These are phyloP conservation scores for Coendou prehensilis DNA, from an alignment of 2,797 vertebrate species.

Conservation along the genomic window DNA sequence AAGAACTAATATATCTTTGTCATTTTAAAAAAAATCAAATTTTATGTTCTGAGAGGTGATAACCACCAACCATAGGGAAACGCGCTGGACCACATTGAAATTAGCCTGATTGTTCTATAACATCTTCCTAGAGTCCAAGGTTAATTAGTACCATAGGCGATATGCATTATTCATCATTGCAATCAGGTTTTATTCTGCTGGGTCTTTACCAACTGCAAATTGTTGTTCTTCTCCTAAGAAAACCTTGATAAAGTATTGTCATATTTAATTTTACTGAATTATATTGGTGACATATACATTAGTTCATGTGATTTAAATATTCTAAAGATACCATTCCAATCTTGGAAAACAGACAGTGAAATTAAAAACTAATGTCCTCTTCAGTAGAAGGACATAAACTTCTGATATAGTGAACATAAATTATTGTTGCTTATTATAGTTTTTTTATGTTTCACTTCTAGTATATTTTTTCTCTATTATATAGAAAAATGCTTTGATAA, in stretches of 20 bases:
- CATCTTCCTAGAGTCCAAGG: slow-evolving; percentile 87
- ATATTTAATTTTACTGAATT: slow-evolving; percentile 82
- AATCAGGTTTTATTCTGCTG: slow-evolving; percentile 86
- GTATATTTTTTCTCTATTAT: slow-evolving; percentile 23
- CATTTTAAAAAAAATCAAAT: slow-evolving; percentile 72
- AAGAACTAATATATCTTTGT: slow-evolving; percentile 69
- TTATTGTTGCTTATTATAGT: background rate
- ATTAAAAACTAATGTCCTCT: background rate
- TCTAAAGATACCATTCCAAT: slow-evolving; percentile 42
- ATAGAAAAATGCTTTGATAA: background rate
- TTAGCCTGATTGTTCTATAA: slow-evolving; percentile 88
- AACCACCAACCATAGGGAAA: slow-evolving; percentile 84
- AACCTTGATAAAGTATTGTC: slow-evolving; percentile 85
- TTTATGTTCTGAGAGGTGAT: slow-evolving; percentile 74
- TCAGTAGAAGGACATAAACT: background rate
- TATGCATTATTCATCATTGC: slow-evolving; percentile 88
- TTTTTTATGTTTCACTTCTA: background rate
- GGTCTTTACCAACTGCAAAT: slow-evolving; percentile 80
- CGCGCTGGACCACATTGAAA: slow-evolving; percentile 83
- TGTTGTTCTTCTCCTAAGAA: slow-evolving; percentile 81
- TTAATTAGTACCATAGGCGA: slow-evolving; percentile 89
- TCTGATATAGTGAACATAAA: background rate
- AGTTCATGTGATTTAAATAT: slow-evolving; percentile 62
- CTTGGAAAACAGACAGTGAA: background rate
- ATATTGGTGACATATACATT: slow-evolving; percentile 79